Percentiles rank a stretch among this genome's conserved stretches.
These are phyloP conservation scores for Campylomormyrus numenius DNA, from an alignment of 2,113 vertebrate species.

Conservation along the genomic window DNA sequence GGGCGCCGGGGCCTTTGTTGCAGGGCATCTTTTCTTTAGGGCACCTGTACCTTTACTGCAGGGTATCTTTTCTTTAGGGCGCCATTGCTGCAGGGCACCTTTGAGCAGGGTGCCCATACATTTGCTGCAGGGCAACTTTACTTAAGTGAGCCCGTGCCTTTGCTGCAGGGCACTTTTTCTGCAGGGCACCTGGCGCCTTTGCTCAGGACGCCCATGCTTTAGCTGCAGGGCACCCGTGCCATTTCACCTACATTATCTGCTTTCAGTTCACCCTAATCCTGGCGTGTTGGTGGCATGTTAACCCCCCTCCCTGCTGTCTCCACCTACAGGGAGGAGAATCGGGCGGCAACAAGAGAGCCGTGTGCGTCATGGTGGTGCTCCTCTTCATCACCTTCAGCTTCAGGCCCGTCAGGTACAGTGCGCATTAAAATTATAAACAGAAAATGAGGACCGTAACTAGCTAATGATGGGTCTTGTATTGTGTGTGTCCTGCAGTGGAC, in stretches of 20 bases:
- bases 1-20: not conserved
- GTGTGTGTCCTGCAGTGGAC: not conserved
- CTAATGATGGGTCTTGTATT: not conserved
- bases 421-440: not conserved
- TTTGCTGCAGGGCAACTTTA: too few species aligned
- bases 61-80: not conserved
- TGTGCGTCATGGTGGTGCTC: conserved; percentile 79
- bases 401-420: conserved; percentile 75
- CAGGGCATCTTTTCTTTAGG: not conserved
- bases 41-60: not conserved
- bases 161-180: not conserved
- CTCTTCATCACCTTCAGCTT: conserved; percentile 84
- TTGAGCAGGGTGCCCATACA: too few species aligned
- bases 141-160: not conserved
- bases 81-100: too few species aligned
- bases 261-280: not conserved
- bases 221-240: not conserved
- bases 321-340: conserved; percentile 59
- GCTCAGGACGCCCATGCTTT: not conserved
- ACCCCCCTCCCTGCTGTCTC: conserved; percentile 7
- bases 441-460: not conserved
- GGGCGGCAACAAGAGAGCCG: conserved; percentile 64
- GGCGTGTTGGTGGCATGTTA: not conserved
- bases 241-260: not conserved
- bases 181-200: not conserved